phyloP scores from a whole-genome alignment of 2,113 vertebrate species.

The Tragelaphus buxtoni region DNA sequence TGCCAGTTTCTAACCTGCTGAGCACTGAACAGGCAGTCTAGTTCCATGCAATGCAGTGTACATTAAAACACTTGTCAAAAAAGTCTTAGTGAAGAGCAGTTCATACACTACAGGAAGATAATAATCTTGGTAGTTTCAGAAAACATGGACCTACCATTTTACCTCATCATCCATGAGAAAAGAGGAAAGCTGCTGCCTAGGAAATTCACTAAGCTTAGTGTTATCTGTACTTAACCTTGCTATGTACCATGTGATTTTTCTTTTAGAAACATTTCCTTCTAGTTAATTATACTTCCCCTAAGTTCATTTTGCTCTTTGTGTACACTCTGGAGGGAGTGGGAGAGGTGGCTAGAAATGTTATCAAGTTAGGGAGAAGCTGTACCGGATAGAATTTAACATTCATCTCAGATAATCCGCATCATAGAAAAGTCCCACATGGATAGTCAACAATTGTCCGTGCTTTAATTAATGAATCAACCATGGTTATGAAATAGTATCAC shows the following conservation, averaged over 20 bases:
- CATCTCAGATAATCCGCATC: not conserved
- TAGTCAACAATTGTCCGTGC: not conserved
- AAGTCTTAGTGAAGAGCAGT: not conserved
- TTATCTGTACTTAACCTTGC: constrained; percentile 1
- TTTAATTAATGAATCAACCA: not conserved
- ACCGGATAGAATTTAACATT: not conserved
- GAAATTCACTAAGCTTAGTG: not conserved
- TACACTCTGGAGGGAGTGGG: not conserved
- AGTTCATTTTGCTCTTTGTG: not conserved
- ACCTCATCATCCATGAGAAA: not conserved
- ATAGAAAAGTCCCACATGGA: not conserved
- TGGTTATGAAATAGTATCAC: not conserved
- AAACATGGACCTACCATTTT: not conserved
- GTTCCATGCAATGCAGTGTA: not conserved
- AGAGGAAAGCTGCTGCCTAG: not conserved
- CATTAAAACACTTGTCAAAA: not conserved
- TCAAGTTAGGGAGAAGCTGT: not conserved
- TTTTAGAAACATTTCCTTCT: not conserved
- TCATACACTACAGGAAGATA: not conserved
- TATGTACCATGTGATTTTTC: not conserved
- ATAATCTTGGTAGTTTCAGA: not conserved
- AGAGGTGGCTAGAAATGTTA: not conserved
- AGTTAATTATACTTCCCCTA: not conserved
- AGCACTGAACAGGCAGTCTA: not conserved
- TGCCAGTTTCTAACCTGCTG: not conserved